These are phyloP conservation scores for Bursaphelenchus okinawaensis DNA, from an alignment of 2,888 invertebrate species.

Conservation along the genomic window DNA sequence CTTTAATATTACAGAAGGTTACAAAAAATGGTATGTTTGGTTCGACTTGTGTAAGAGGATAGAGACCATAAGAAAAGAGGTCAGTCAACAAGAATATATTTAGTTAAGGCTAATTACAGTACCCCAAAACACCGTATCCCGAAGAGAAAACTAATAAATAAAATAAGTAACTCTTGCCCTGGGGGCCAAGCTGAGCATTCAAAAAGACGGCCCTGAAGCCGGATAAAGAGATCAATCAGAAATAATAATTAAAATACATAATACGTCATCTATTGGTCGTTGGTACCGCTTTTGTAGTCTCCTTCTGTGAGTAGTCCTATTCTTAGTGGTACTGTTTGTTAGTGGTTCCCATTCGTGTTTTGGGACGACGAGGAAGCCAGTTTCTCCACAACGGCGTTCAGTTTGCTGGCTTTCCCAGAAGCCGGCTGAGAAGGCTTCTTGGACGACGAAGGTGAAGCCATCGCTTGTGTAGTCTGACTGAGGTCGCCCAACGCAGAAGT, in stretches of 20 bases:
- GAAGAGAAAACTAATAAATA: neutral
- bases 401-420: slow-evolving; percentile 1
- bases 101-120: neutral
- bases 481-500: neutral
- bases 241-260: neutral
- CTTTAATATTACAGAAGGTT: too few relatives aligned
- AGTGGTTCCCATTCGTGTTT: neutral
- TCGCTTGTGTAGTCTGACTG: neutral
- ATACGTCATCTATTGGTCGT: too few relatives aligned
- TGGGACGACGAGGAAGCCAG: slow-evolving; percentile 13
- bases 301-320: too few relatives aligned
- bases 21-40: neutral
- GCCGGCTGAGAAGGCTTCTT: slow-evolving; percentile 8
- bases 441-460: slow-evolving; percentile 6
- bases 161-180: neutral
- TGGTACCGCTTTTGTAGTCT: too few relatives aligned
- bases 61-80: neutral
- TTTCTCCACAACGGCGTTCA: slow-evolving; percentile 15
- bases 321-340: too few relatives aligned
- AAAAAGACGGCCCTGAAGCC: neutral
- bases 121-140: neutral
- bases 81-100: neutral
- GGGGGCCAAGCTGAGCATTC: neutral
- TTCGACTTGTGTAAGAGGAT: neutral
- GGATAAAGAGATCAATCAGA: neutral